These are phyloP conservation scores for Caiman crocodilus DNA, from an alignment of 2,797 vertebrate species.

Conservation along the genomic window DNA sequence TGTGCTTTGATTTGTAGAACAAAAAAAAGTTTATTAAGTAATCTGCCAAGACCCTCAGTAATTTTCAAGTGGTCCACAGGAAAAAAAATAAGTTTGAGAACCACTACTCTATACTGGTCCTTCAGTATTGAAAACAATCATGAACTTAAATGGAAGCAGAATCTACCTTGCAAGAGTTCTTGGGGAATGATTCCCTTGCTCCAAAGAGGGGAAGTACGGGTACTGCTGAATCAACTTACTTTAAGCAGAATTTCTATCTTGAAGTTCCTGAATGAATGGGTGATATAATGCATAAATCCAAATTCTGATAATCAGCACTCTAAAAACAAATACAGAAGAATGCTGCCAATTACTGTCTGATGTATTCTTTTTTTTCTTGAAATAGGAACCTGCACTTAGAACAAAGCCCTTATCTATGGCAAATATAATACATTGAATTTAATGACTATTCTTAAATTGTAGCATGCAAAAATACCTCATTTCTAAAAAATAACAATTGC, in stretches of 20 bases:
- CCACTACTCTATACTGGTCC: too few relatives aligned
- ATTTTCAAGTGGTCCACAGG: too few relatives aligned
- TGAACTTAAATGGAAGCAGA: background rate
- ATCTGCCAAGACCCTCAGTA: too few relatives aligned
- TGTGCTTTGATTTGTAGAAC: too few relatives aligned
- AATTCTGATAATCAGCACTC: background rate
- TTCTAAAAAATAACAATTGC: too few relatives aligned
- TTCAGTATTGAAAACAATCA: background rate
- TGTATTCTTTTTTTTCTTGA: constrained; percentile 4
- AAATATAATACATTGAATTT: background rate
- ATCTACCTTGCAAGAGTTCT: background rate
- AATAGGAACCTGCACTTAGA: background rate
- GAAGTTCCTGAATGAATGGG: background rate
- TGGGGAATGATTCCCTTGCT: background rate
- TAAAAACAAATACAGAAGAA: background rate
- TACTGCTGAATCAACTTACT: background rate
- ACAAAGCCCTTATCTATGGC: background rate
- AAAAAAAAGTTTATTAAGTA: too few relatives aligned
- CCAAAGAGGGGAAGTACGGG: background rate
- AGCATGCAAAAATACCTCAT: too few relatives aligned
- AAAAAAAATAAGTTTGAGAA: too few relatives aligned
- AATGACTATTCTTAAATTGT: background rate
- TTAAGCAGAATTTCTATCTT: background rate
- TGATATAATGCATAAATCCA: background rate
- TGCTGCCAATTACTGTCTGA: background rate